These are phyloP conservation scores for Hepsetus odoe DNA, from an alignment of 2,113 vertebrate genomes.

Conservation along the genomic window DNA sequence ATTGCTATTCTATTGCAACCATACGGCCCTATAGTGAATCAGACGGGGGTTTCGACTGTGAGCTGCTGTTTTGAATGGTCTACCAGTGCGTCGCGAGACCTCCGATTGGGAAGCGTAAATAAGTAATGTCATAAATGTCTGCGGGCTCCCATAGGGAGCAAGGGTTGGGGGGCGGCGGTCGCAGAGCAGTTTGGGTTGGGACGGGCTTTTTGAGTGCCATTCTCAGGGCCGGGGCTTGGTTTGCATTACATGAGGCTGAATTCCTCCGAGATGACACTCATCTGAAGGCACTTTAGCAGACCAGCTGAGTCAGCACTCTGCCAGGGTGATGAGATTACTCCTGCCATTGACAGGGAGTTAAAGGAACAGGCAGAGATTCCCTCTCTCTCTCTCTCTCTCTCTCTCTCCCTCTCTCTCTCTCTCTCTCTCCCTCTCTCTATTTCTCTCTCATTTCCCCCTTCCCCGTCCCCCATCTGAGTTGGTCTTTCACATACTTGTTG, in stretches of 20 bases:
- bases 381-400: constrained; percentile 28
- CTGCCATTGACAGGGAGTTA: constrained; percentile 86
- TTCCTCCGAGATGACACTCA: constrained; percentile 92
- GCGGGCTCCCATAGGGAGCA: constrained; percentile 31
- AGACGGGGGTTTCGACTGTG: constrained; percentile 13
- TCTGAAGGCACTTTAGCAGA: constrained; percentile 90
- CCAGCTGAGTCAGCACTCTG: constrained; percentile 89
- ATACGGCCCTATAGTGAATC: background rate
- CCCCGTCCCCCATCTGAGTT: background rate
- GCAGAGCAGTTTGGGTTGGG: constrained; percentile 36
- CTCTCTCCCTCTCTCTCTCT: background rate
- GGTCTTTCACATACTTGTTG: too few species aligned
- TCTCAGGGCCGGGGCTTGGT: constrained; percentile 79
- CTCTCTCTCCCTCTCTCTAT: background rate
- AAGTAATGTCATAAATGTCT: constrained; percentile 60
- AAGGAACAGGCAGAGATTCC: constrained; percentile 81
- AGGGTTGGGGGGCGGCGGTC: background rate
- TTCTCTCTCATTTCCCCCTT: background rate
- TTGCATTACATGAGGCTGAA: constrained; percentile 94
- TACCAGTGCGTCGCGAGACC: constrained; percentile 19
- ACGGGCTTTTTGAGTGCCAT: constrained; percentile 53
- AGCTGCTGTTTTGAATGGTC: constrained; percentile 43
- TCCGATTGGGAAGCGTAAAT: constrained; percentile 54
- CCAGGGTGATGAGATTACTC: constrained; percentile 90
- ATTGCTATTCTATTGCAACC: background rate